Evolutionary conservation across 2,888 invertebrate species (phyloP), one percentile per base, ranked within the genome.

Genomic region (Nemotelus pantherinus): DNA sequence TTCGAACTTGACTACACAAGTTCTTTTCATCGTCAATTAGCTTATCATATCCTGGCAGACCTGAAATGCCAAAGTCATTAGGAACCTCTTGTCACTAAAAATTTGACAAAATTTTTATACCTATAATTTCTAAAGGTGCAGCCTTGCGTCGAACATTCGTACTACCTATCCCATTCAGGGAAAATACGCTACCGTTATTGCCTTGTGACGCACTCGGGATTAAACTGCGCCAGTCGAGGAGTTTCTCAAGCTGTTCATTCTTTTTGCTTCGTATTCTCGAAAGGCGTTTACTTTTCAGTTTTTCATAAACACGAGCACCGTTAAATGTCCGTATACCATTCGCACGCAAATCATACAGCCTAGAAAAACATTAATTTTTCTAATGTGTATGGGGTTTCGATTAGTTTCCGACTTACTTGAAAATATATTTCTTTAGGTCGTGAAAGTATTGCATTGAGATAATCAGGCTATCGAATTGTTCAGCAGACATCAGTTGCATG

Each of bases 21-120:
- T 92, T 91, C 80, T 90, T 91, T 85, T 97, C 97, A 50, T 90
- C 88, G 9, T 90, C 87, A 53, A 89, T 88, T n/a, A 97, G 88
- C 80, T 91, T 91, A 50, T 93, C 92, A 84, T 92, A 96, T 0
- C 93, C 93, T 0, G 95, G 95, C 80, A 96, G 86, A 81, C 94
- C 94, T 74, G 90, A 82, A 79, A 95, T 91, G 63, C n/a, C 25
- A 25, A 55, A 55, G 10, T 9, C 48, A 48, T 60, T 60, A 60
- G 5, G 76, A 4, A 89, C 84, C 43, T 81, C 5, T 50, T 7
- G 10, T 50, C 10, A 7, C 50, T 7, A 7, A 50, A 10, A 50
- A 7, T 50, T 10, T 50, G 10, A 1, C 10, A 25, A 58, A 25
- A 7, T 58, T 7, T 25, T 25, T 43, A 41, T 79, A 86, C 83